Conservation (phyloP, 2,797 vertebrate genomes). For the Corythornis leucogaster region DNA sequence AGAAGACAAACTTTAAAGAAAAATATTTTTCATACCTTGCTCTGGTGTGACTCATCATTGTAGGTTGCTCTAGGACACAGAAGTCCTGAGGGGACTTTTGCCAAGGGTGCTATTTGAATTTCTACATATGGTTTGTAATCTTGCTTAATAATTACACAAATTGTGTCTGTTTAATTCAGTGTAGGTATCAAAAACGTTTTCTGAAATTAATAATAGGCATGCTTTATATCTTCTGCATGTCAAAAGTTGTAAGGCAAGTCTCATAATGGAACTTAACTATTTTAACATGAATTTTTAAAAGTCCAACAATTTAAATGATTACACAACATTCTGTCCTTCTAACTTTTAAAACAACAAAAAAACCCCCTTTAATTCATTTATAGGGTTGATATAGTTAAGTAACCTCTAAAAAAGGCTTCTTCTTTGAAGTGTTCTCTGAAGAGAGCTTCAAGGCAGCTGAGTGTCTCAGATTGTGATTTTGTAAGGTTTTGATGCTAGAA, state of each 20-base stretch:
- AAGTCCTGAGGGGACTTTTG: constrained; percentile 45
- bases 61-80: constrained; percentile 22
- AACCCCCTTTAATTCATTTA: constrained; percentile 17
- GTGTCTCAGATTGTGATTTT: constrained; percentile 50
- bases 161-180: constrained; percentile 54
- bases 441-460: constrained; percentile 55
- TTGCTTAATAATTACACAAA: constrained; percentile 49
- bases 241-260: constrained; percentile 39
- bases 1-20: not conserved
- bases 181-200: constrained; percentile 32
- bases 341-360: constrained; percentile 47
- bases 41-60: constrained; percentile 18
- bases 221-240: constrained; percentile 32
- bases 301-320: constrained; percentile 31
- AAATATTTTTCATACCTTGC: constrained; percentile 30
- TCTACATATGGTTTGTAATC: constrained; percentile 46
- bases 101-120: constrained; percentile 52
- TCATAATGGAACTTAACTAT: constrained; percentile 11
- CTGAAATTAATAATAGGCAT: constrained; percentile 49
- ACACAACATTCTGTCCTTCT: constrained; percentile 8
- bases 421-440: constrained; percentile 66
- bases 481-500: constrained; percentile 67
- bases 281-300: constrained; percentile 38
- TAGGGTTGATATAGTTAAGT: constrained; percentile 1
- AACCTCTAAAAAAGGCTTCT: constrained; percentile 25